Conservation (phyloP, 2,888 invertebrate genomes). For the Dasysyrphus albostriatus region DNA sequence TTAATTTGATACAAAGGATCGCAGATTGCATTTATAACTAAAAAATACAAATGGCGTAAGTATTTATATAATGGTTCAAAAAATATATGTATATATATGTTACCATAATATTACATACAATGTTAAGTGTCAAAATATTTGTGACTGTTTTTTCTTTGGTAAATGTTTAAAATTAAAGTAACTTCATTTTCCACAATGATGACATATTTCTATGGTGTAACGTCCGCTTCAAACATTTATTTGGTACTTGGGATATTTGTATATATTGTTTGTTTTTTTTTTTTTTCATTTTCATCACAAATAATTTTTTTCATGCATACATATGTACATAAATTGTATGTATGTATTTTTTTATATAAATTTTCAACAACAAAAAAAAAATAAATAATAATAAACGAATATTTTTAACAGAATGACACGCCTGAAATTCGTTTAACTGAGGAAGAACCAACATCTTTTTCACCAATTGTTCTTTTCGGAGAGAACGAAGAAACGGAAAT, state of each 20-base stretch:
- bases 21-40: too few species aligned
- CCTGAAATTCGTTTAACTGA: constrained; percentile 41
- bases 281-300: constrained; percentile 9
- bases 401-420: constrained; percentile 56
- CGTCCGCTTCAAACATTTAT: constrained; percentile 47
- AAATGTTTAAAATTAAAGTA: constrained; percentile 26
- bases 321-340: background rate
- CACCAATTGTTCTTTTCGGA: constrained; percentile 29
- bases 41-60: too few species aligned
- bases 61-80: background rate
- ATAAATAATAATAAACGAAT: constrained; percentile 4
- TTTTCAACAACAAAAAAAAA: background rate
- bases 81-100: background rate
- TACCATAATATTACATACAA: background rate
- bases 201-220: constrained; percentile 37
- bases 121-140: constrained; percentile 30
- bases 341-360: background rate
- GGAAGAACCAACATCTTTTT: constrained; percentile 54
- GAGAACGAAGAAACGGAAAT: constrained; percentile 56
- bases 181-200: constrained; percentile 64
- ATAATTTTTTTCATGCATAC: background rate
- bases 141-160: constrained; percentile 14
- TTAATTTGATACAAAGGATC: too few species aligned
- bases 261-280: constrained; percentile 37
- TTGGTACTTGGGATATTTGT: constrained; percentile 61